A percentile compares a stretch with the other conserved stretches of the same genome.
Evolutionary conservation across 1,140 invertebrate genomes (phyloP).

Genomic region (Aleiodes sp.): DNA sequence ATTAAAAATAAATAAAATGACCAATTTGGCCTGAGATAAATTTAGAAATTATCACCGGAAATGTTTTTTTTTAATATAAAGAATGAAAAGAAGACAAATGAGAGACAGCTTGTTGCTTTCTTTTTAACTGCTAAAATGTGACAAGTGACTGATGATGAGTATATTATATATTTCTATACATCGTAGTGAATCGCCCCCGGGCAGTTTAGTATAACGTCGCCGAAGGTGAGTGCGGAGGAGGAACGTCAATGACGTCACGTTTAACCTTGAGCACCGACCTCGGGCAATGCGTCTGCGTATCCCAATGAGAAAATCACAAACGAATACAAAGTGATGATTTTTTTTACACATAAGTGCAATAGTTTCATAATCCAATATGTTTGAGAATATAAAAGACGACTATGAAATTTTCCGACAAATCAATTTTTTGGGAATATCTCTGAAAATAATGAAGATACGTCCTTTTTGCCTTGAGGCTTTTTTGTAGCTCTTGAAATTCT

Average conservation of each 20-base stretch:
- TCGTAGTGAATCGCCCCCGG: background rate
- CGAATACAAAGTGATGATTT: background rate
- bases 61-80: no score
- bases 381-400: no score
- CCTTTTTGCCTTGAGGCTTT: no score
- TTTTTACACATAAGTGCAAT: background rate
- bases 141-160: background rate
- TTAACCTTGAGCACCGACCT: conserved; percentile 64
- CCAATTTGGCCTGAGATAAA: no score
- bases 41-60: no score
- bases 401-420: no score
- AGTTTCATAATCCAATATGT: background rate
- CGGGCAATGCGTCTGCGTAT: conserved; percentile 55
- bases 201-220: background rate
- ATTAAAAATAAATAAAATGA: no score
- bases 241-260: conserved; percentile 56
- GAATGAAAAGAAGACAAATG: no score
- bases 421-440: no score
- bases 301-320: conserved; percentile 36
- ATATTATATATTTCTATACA: background rate
- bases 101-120: background rate
- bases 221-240: conserved; percentile 40
- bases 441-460: no score
- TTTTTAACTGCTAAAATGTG: background rate
- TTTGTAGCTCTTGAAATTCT: no score